phyloP scores from a whole-genome alignment of 1,140 invertebrate species.

The Metaphire vulgaris region DNA sequence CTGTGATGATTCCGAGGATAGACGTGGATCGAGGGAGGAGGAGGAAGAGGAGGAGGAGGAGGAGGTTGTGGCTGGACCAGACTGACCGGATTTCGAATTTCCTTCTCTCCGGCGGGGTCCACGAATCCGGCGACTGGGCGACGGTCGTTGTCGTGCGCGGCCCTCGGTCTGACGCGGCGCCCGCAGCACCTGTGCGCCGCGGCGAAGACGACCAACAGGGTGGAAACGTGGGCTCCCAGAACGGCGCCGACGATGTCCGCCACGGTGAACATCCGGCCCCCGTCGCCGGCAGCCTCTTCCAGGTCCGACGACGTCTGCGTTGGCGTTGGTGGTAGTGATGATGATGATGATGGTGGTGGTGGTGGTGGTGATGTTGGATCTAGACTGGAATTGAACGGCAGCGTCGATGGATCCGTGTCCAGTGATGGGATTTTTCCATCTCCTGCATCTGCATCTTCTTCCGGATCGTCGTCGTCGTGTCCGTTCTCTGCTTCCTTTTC shows the following conservation, averaged over 20 bases:
- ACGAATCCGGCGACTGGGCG: not conserved
- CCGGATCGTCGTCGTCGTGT: not conserved
- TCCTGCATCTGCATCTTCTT: too few species aligned
- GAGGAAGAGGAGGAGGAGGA: not conserved
- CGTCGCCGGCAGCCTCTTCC: not conserved
- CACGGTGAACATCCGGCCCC: slow-evolving; percentile 10
- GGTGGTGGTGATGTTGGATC: not conserved
- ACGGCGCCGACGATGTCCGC: slow-evolving; percentile 16
- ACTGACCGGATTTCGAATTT: not conserved
- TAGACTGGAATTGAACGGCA: not conserved
- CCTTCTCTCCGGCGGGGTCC: not conserved
- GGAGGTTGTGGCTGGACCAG: too few species aligned
- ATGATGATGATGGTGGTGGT: too few species aligned
- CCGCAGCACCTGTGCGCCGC: not conserved
- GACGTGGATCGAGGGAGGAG: slow-evolving; percentile 4
- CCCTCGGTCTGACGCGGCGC: not conserved
- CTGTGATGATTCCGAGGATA: too few species aligned
- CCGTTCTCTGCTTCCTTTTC: not conserved
- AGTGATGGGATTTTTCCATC: not conserved
- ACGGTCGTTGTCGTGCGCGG: not conserved
- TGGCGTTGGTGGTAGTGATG: too few species aligned
- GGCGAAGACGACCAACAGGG: slow-evolving; percentile 20
- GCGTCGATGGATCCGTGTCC: not conserved
- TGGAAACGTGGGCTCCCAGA: slow-evolving; percentile 31
- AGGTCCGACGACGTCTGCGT: not conserved